A percentile compares a stretch with the other conserved stretches of the same genome.
phyloP scores from a whole-genome alignment of 2,113 vertebrate species.

The Ammodramus savannarum region DNA sequence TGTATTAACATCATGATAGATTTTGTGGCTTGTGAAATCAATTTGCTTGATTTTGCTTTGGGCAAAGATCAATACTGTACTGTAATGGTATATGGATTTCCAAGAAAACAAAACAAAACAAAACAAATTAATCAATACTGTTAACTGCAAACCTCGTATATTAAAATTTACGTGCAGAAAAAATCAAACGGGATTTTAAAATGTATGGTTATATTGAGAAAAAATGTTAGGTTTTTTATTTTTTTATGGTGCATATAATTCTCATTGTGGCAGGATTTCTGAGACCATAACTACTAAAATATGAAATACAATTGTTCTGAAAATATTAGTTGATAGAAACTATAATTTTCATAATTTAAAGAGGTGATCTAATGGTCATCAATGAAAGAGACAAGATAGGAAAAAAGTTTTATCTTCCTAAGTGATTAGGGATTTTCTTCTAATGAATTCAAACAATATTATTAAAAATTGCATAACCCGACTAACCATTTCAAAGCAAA shows the following conservation, averaged over 20 bases:
- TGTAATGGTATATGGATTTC: constrained; percentile 5
- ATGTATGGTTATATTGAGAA: neutral
- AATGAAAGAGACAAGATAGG: neutral
- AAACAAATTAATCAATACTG: neutral
- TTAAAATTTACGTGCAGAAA: neutral
- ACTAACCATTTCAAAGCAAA: neutral
- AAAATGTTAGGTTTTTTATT: neutral
- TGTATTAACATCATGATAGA: constrained; percentile 13
- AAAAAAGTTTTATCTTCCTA: neutral
- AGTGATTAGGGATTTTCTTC: neutral
- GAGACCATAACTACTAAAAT: neutral
- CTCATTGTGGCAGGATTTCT: neutral
- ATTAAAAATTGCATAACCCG: neutral
- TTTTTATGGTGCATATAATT: neutral
- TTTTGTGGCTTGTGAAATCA: constrained; percentile 2
- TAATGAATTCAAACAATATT: neutral
- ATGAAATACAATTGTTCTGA: neutral
- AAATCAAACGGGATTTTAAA: neutral
- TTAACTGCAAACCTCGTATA: neutral
- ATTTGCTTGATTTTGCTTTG: constrained; percentile 9
- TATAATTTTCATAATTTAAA: neutral
- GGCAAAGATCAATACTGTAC: neutral
- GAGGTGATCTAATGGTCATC: neutral
- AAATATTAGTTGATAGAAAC: neutral
- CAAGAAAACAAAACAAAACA: neutral